Evolutionary conservation across 2,797 vertebrate species (phyloP), one percentile per base, ranked within the genome.

Genomic region (Tragopan temminckii): DNA sequence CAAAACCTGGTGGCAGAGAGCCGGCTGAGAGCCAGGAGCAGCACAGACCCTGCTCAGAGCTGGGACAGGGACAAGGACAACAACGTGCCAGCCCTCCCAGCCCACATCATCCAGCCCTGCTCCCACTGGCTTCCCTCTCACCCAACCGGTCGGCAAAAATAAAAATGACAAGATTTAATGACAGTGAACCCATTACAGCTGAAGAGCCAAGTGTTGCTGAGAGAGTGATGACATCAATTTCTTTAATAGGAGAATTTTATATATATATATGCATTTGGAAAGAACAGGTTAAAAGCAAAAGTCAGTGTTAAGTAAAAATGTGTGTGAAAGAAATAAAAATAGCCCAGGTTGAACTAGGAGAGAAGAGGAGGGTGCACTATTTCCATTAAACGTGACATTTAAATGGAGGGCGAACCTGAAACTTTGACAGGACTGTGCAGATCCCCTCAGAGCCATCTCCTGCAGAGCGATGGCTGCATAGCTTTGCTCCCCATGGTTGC

Each of bases 371-470:
- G 35, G 59, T 57, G 24, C 19, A 13, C 29, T 48, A 6, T 33
- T 92, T 94, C 79, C 67, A 46, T 88, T 88, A 48, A 79, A 89
- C 80, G n/a, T 70, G 3, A 13, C 50, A 19, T 93, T 85, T 78
- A 48, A 85, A 33, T 6, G 43, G 59, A 67, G 52, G 25, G 36
- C 84, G 92, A 89, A 50, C 29, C 61, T 88, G 85, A 88, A 64
- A 33, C 25, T 48, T 69, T 63, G 84, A n/a, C 50, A 75, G 58
- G 50, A 78, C 8, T 1, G 0, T 0, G 19, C 33, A 8, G 33
- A 14, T n/a, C 29, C 38, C 33, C 70, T 64, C 0, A 2, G 61
- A 89, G 21, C 2, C 74, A 12, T 59, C 13, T 92, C 25, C 63
- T n/a, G 23, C 70, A 72, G 35, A 38, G 57, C 31, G 9, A 24